These are phyloP conservation scores for Rhagonycha lutea DNA, from an alignment of 2,888 invertebrate species.

Conservation along the genomic window DNA sequence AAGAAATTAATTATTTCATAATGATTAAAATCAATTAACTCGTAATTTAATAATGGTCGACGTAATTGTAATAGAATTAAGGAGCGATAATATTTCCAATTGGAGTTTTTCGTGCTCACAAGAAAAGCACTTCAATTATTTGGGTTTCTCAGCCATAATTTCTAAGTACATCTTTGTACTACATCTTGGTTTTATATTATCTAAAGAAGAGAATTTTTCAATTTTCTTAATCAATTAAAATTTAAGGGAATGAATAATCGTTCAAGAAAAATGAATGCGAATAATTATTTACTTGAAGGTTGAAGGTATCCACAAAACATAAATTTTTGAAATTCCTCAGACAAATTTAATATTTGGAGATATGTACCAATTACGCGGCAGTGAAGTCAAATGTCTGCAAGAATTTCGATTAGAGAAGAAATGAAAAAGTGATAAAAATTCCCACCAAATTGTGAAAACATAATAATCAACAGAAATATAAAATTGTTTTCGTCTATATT, in stretches of 20 bases:
- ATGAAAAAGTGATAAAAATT: not conserved
- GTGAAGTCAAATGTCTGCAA: not conserved
- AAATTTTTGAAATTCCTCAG: not conserved
- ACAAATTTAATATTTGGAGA: not conserved
- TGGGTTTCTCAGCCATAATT: not conserved
- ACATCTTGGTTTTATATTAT: not conserved
- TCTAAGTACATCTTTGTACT: not conserved
- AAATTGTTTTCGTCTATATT: not conserved
- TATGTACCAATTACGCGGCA: not conserved
- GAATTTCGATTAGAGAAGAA: not conserved
- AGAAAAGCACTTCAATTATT: not conserved
- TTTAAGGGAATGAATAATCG: not conserved
- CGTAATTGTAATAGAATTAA: not conserved
- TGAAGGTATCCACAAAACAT: not conserved
- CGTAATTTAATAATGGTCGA: not conserved
- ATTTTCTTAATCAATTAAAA: not conserved
- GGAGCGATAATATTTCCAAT: not conserved
- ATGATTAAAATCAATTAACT: not conserved
- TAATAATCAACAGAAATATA: not conserved
- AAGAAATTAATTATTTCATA: not conserved
- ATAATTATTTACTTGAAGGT: not conserved
- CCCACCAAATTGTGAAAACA: not conserved
- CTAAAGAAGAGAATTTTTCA: not conserved
- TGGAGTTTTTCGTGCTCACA: not conserved
- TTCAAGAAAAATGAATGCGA: not conserved